Evolutionary conservation across 2,888 invertebrate genomes (phyloP).

Genomic region (Sphinx pinastri): DNA sequence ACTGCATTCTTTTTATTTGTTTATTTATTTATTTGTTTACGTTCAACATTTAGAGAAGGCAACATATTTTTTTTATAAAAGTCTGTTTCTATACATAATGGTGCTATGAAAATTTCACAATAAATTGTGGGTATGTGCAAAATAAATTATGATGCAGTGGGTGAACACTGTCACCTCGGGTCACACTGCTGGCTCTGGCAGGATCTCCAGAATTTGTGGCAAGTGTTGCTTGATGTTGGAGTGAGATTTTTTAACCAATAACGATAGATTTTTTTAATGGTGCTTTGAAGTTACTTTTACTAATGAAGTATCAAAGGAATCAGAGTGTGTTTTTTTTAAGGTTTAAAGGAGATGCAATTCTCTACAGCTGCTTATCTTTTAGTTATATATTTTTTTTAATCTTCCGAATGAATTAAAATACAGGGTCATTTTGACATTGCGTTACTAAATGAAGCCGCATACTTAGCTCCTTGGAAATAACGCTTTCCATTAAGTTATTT

Average conservation of each 20-base stretch:
- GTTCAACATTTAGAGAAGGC: too few species aligned
- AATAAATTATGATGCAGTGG: not conserved
- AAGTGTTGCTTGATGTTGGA: slow-evolving; percentile 3
- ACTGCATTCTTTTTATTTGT: too few species aligned
- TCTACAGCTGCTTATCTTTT: not conserved
- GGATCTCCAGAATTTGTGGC: slow-evolving; percentile 1
- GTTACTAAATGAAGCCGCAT: too few species aligned
- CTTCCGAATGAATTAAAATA: too few species aligned
- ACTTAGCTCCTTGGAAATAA: too few species aligned
- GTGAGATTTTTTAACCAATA: not conserved
- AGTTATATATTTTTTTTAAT: not conserved
- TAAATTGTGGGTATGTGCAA: not conserved
- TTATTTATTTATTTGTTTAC: too few species aligned
- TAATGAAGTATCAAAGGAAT: not conserved
- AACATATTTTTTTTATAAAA: not conserved
- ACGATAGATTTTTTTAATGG: not conserved
- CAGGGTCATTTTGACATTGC: too few species aligned
- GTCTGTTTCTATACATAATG: not conserved
- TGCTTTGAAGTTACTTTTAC: not conserved
- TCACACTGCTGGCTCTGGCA: slow-evolving; percentile 7
- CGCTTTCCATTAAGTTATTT: too few species aligned
- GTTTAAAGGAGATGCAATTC: not conserved
- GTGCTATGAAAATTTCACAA: not conserved
- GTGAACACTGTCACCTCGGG: not conserved
- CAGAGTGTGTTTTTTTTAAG: not conserved